Evolutionary conservation across 2,113 vertebrate genomes (phyloP).

Genomic region (Verasper variegatus): DNA sequence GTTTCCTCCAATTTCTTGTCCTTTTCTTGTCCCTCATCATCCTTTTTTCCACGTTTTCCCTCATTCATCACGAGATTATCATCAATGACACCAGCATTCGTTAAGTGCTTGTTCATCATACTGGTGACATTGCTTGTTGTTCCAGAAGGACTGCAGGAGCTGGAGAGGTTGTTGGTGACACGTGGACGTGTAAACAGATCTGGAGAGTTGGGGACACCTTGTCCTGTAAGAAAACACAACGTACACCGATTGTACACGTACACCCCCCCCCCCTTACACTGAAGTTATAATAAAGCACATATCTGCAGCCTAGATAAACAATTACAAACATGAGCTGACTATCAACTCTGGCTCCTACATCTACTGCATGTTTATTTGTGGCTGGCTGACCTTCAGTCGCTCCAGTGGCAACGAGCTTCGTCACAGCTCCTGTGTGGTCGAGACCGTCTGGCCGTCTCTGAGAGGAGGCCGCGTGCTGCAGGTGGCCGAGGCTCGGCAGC

Average conservation of each 20-base stretch:
- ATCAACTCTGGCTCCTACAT: not conserved
- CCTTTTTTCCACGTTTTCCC: not conserved
- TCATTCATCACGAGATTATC: not conserved
- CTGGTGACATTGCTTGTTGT: not conserved
- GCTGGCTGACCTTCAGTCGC: constrained; percentile 62
- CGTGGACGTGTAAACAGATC: not conserved
- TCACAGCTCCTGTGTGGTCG: constrained; percentile 30
- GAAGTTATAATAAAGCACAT: too few species aligned
- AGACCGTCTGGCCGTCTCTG: not conserved
- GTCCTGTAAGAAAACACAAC: constrained; percentile 37
- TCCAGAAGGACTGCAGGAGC: not conserved
- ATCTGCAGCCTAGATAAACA: too few species aligned
- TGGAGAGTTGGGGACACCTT: not conserved
- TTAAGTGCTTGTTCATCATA: not conserved
- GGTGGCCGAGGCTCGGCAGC: constrained; percentile 8
- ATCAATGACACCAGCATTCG: not conserved
- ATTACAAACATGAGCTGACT: too few species aligned
- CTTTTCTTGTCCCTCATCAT: not conserved
- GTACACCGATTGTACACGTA: too few species aligned
- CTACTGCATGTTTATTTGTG: constrained; percentile 26
- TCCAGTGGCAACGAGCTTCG: constrained; percentile 39
- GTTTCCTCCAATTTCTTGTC: not conserved
- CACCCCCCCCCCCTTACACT: too few species aligned
- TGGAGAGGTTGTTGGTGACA: not conserved
- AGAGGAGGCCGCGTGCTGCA: constrained; percentile 11